Percentiles rank a stretch among this genome's conserved stretches.
phyloP scores from a whole-genome alignment of 2,888 invertebrate species.

The Andrena haemorrhoa region DNA sequence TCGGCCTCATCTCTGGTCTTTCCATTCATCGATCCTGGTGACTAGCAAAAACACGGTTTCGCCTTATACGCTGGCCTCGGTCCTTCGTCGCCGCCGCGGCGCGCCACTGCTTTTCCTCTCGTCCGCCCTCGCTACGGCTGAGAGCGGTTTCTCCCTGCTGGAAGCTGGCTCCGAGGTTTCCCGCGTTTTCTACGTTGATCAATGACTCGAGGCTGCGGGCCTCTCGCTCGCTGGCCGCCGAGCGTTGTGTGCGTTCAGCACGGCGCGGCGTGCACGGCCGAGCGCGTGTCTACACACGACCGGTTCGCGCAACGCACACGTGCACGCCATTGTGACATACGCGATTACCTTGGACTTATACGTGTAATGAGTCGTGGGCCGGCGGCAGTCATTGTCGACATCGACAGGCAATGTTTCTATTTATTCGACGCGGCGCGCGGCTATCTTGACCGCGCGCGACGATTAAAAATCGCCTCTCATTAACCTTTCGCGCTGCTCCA shows the following conservation, averaged over 20 bases:
- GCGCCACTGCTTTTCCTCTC: constrained; percentile 2
- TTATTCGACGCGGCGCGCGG: constrained; percentile 12
- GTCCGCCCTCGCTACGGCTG: neutral
- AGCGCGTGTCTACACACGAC: constrained; percentile 26
- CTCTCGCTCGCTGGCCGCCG: constrained; percentile 33
- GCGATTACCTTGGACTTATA: constrained; percentile 83
- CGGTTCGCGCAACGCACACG: constrained; percentile 48
- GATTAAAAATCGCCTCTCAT: constrained; percentile 50
- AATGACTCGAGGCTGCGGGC: constrained; percentile 74
- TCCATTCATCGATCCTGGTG: constrained; percentile 76
- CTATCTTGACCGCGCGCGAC: constrained; percentile 1
- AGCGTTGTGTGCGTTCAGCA: constrained; percentile 15
- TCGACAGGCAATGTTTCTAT: constrained; percentile 44
- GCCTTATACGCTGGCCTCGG: constrained; percentile 67
- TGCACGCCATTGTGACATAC: constrained; percentile 80
- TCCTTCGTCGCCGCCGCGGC: constrained; percentile 32
- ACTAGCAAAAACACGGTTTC: constrained; percentile 73
- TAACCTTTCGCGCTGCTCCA: constrained; percentile 53
- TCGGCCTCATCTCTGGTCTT: constrained; percentile 21
- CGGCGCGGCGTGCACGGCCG: constrained; percentile 15
- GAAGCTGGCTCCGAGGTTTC: constrained; percentile 63
- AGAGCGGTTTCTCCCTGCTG: constrained; percentile 14
- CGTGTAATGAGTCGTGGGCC: constrained; percentile 61
- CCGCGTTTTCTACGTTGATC: constrained; percentile 76
- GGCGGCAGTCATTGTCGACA: constrained; percentile 63